A percentile compares a stretch with the other conserved stretches of the same genome.
Conservation (phyloP, 2,113 vertebrate species). For the Lepidothrix coronata region DNA sequence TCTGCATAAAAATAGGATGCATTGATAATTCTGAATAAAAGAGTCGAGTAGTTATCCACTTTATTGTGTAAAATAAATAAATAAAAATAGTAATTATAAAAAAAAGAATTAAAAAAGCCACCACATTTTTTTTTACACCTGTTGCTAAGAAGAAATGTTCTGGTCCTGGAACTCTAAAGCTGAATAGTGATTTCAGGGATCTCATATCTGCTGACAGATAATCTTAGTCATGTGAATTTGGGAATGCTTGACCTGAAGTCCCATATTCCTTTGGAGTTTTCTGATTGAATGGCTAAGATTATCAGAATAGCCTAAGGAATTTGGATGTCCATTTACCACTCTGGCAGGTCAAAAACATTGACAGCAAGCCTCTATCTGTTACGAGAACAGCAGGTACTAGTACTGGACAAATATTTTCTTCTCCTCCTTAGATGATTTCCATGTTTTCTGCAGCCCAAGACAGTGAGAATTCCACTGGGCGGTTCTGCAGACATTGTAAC, state of each 20-base stretch:
- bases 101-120: neutral
- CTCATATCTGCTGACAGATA: neutral
- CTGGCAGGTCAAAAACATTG: neutral
- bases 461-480: neutral
- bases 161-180: neutral
- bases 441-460: neutral
- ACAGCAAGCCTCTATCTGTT: neutral
- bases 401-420: neutral
- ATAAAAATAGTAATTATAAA: neutral
- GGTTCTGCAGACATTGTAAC: neutral
- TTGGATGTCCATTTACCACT: neutral
- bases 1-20: neutral
- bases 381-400: neutral
- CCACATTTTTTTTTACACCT: neutral
- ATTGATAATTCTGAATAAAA: neutral
- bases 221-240: neutral
- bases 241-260: neutral
- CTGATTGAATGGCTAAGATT: neutral
- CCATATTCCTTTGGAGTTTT: neutral
- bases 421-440: neutral
- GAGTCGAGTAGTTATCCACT: neutral
- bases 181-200: neutral
- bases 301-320: neutral
- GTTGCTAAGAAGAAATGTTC: neutral
- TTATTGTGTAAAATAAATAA: neutral